phyloP scores from a whole-genome alignment of 2,113 vertebrate species.

The Ciconia boyciana region DNA sequence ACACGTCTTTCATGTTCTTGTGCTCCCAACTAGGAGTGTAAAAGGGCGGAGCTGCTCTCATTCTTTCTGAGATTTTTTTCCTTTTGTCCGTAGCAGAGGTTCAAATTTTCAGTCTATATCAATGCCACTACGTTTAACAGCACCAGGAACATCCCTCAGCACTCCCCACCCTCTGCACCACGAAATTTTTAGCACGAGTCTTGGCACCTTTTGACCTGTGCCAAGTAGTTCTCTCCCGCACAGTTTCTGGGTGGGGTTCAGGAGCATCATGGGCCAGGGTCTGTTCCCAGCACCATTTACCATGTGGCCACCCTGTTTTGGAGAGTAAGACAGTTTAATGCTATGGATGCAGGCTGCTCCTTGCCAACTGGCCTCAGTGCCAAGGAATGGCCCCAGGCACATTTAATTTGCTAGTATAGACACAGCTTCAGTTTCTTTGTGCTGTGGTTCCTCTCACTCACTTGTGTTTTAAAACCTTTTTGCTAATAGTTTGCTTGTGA shows the following conservation, averaged over 20 bases:
- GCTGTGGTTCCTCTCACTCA: background rate
- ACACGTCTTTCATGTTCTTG: accelerated
- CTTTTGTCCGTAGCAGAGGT: background rate
- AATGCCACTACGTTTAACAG: background rate
- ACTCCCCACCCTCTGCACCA: background rate
- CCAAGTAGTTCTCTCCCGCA: background rate
- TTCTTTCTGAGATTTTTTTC: background rate
- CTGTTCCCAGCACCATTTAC: background rate
- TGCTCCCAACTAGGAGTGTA: background rate
- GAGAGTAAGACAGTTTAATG: background rate
- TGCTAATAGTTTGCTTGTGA: background rate
- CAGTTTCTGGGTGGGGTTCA: background rate
- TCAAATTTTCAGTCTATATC: background rate
- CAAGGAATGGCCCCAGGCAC: background rate
- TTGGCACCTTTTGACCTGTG: background rate
- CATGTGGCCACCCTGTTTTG: background rate
- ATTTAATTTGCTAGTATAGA: background rate
- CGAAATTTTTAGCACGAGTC: background rate
- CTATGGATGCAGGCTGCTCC: background rate
- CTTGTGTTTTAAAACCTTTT: background rate
- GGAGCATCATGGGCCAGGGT: background rate
- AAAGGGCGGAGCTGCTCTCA: background rate
- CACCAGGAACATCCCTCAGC: background rate
- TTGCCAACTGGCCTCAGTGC: background rate
- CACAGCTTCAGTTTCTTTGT: background rate